Conservation (phyloP, 2,888 invertebrate genomes). For the Drosophila dives region DNA sequence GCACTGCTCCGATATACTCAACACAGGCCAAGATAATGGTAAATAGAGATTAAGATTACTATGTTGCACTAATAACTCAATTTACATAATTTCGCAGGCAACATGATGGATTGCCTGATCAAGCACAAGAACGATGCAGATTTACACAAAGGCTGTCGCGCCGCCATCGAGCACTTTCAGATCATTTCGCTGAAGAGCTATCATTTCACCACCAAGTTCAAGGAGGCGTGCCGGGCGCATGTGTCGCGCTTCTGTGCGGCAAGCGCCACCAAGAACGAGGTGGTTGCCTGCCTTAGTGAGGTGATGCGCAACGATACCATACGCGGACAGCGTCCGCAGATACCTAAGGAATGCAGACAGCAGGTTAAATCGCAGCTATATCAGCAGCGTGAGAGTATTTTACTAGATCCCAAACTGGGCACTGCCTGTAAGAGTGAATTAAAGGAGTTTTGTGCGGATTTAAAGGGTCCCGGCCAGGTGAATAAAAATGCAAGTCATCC, state of each 20-base stretch:
- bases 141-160: constrained; percentile 93
- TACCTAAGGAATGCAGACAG: constrained; percentile 95
- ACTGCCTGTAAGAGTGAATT: constrained; percentile 93
- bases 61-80: background rate
- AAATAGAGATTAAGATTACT: background rate
- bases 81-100: constrained; percentile 84
- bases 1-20: constrained; percentile 89
- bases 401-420: constrained; percentile 93
- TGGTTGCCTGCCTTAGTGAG: constrained; percentile 89
- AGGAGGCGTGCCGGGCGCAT: constrained; percentile 95
- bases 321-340: constrained; percentile 89
- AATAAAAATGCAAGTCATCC: constrained; percentile 80
- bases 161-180: constrained; percentile 98
- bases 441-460: constrained; percentile 88
- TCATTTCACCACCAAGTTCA: constrained; percentile 96
- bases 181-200: constrained; percentile 96
- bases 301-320: constrained; percentile 95
- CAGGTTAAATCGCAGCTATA: constrained; percentile 96
- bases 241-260: constrained; percentile 89
- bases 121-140: constrained; percentile 95
- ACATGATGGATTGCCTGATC: constrained; percentile 97
- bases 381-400: constrained; percentile 95
- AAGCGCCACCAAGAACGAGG: constrained; percentile 91
- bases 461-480: constrained; percentile 88
- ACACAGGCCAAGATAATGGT: constrained; percentile 90